Conservation (phyloP, 2,797 vertebrate genomes). For the Lycodopsis pacificus region DNA sequence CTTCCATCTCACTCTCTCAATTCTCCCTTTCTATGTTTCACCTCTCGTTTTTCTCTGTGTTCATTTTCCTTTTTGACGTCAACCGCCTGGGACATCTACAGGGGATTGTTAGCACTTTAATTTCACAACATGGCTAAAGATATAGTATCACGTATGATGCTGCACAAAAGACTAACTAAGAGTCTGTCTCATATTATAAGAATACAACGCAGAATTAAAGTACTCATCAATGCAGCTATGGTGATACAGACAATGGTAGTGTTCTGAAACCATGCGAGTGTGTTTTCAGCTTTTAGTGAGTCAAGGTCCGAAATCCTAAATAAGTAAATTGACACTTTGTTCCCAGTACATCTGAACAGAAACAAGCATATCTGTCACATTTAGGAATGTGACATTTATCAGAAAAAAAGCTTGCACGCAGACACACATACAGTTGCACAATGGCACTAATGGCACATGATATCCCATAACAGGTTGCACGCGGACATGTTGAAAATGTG, state of each 20-base stretch:
- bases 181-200: not conserved
- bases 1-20: conserved; percentile 48
- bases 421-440: not conserved
- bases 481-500: conserved; percentile 22
- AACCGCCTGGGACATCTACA: conserved; percentile 26
- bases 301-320: conserved; percentile 13
- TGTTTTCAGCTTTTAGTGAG: conserved; percentile 4
- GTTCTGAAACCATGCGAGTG: not conserved
- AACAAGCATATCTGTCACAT: conserved; percentile 9
- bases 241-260: not conserved
- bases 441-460: not conserved
- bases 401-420: not conserved
- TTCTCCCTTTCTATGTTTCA: conserved; percentile 35
- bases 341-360: conserved; percentile 16
- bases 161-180: not conserved
- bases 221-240: not conserved
- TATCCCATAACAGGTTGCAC: conserved; percentile 13
- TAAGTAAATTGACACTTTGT: conserved; percentile 6
- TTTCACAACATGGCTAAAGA: not conserved
- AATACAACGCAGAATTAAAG: not conserved
- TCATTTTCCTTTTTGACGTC: conserved; percentile 56
- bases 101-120: conserved; percentile 22
- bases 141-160: conserved; percentile 12
- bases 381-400: conserved; percentile 17
- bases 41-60: conserved; percentile 41